phyloP scores from a whole-genome alignment of 1,140 invertebrate genomes.

The Polyergus mexicanus region DNA sequence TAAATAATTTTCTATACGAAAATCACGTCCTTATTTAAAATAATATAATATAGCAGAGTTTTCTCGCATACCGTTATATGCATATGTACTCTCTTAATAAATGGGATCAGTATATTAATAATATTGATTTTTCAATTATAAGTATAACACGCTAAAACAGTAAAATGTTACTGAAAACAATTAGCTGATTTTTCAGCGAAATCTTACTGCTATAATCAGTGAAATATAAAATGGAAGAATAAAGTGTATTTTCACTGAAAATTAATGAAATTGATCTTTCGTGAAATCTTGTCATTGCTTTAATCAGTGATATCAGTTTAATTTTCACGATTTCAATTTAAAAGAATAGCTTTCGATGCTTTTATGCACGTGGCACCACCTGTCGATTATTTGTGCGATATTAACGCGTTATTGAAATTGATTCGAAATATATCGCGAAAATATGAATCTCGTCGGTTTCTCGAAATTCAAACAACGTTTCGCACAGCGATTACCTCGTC shows the following conservation, averaged over 20 bases:
- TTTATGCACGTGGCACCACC: neutral
- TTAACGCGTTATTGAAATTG: conserved; percentile 12
- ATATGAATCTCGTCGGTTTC: neutral
- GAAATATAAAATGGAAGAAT: no score
- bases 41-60: no score
- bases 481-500: conserved; percentile 46
- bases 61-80: neutral
- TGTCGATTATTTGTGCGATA: neutral
- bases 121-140: no score
- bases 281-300: no score
- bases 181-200: no score
- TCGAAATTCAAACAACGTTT: conserved; percentile 32
- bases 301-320: no score
- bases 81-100: neutral
- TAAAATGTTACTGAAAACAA: no score
- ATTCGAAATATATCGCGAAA: neutral
- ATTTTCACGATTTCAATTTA: no score
- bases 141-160: no score
- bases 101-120: neutral
- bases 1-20: conserved; percentile 63
- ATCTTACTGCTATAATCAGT: no score
- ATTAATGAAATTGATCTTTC: no score
- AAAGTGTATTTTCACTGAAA: no score
- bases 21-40: conserved; percentile 49
- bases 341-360: neutral